Percentiles rank a stretch among this genome's conserved stretches.
Evolutionary conservation across 92 coral and sea anemone genomes (phyloP).

Genomic region (Epizoanthus stellaris): DNA sequence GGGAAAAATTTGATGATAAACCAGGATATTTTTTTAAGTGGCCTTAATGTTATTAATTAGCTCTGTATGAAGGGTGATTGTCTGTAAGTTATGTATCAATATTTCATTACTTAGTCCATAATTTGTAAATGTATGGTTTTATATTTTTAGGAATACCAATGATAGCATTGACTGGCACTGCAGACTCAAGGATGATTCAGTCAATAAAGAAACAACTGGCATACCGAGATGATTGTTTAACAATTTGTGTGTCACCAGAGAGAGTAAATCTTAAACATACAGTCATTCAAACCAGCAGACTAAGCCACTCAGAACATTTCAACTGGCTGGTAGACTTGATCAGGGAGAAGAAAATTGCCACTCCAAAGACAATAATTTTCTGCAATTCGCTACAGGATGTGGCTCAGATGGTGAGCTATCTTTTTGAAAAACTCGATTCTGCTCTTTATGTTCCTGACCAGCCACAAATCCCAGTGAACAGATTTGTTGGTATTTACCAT

Average conservation of each 20-base stretch:
- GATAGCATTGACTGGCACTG: constrained; percentile 14
- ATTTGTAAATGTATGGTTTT: too few species aligned
- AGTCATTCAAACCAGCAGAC: constrained; percentile 1
- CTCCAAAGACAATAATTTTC: neutral
- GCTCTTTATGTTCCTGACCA: neutral
- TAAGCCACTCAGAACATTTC: constrained; percentile 9
- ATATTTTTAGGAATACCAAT: constrained; percentile 25
- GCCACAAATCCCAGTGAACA: neutral
- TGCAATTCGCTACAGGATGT: neutral
- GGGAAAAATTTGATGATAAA: too few species aligned
- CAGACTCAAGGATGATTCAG: constrained; percentile 18
- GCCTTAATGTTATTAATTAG: too few species aligned
- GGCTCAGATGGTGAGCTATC: constrained; percentile 9
- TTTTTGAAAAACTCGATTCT: constrained; percentile 2
- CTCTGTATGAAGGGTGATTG: too few species aligned
- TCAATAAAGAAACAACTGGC: constrained; percentile 21
- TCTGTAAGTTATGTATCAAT: too few species aligned
- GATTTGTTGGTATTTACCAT: constrained; percentile 9
- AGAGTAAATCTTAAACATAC: constrained; percentile 8
- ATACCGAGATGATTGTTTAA: neutral
- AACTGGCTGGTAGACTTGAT: neutral
- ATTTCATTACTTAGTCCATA: too few species aligned
- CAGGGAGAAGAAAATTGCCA: neutral
- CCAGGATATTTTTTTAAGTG: too few species aligned
- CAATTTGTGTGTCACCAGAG: neutral